A percentile compares a stretch with the other conserved stretches of the same genome.
Conservation (phyloP, 2,888 invertebrate species). For the Chymomyza procnemis region DNA sequence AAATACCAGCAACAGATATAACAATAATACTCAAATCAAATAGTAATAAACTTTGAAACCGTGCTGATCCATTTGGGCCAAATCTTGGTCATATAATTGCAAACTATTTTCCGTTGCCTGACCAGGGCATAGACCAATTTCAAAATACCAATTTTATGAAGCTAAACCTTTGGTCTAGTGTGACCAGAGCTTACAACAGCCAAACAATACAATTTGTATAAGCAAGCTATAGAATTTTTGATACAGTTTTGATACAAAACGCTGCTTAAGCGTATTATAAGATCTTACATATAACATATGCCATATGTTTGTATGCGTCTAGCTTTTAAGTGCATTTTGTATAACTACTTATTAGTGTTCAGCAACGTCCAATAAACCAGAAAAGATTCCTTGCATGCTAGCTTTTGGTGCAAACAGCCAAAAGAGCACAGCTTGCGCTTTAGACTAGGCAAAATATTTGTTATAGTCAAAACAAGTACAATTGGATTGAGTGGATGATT, state of each 20-base stretch:
- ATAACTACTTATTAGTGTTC: slow-evolving; percentile 27
- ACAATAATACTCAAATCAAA: slow-evolving; percentile 29
- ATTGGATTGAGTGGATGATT: too few relatives aligned
- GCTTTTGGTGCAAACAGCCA: too few relatives aligned
- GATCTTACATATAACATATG: slow-evolving; percentile 19
- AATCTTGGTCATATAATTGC: background rate
- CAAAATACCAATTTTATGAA: too few relatives aligned
- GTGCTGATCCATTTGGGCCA: background rate
- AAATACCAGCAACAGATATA: slow-evolving; percentile 6
- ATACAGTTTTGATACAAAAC: slow-evolving; percentile 52
- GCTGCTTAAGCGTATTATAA: slow-evolving; percentile 3
- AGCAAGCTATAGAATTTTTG: slow-evolving; percentile 46
- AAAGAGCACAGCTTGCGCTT: too few relatives aligned
- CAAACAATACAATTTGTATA: slow-evolving; percentile 38
- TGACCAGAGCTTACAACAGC: slow-evolving; percentile 4
- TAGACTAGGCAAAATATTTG: background rate
- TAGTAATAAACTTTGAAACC: slow-evolving; percentile 4
- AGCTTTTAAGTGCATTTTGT: slow-evolving; percentile 37
- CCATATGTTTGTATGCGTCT: slow-evolving; percentile 30
- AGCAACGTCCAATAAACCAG: slow-evolving; percentile 40
- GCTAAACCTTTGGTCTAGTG: background rate
- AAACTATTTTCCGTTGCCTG: background rate
- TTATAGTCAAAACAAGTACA: background rate
- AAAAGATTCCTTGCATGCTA: slow-evolving; percentile 15
- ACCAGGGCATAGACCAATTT: background rate